Conservation (phyloP, 2,113 vertebrate species). For the Rhodinocichla rosea region DNA sequence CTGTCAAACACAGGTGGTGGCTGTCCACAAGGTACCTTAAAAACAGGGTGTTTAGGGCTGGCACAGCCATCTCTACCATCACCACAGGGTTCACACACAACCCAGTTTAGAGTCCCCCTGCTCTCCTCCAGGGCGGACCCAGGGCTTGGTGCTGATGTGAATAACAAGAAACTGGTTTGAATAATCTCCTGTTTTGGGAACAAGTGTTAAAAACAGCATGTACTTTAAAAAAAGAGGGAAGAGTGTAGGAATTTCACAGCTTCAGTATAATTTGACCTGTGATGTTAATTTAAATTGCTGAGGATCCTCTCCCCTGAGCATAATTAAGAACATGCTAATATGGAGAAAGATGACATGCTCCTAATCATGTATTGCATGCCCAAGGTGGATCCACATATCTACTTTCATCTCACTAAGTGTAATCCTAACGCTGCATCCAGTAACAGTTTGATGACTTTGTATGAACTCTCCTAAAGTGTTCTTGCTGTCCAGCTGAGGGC, state of each 20-base stretch:
- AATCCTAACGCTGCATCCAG: neutral
- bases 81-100: neutral
- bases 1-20: neutral
- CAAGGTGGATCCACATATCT: neutral
- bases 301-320: neutral
- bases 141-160: neutral
- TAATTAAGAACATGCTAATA: neutral
- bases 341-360: neutral
- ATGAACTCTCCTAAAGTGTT: neutral
- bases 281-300: neutral
- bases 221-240: neutral
- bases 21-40: neutral
- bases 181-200: neutral
- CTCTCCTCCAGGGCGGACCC: neutral
- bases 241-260: neutral
- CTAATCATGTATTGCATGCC: neutral
- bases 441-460: fast-evolving
- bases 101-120: neutral
- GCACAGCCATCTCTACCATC: neutral
- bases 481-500: neutral
- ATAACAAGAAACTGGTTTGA: neutral
- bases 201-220: neutral
- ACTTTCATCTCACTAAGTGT: neutral
- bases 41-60: neutral
- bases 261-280: neutral